Base-by-base conservation (phyloP, 2,797 vertebrate species). In the Clarias platycephalus region DNA sequence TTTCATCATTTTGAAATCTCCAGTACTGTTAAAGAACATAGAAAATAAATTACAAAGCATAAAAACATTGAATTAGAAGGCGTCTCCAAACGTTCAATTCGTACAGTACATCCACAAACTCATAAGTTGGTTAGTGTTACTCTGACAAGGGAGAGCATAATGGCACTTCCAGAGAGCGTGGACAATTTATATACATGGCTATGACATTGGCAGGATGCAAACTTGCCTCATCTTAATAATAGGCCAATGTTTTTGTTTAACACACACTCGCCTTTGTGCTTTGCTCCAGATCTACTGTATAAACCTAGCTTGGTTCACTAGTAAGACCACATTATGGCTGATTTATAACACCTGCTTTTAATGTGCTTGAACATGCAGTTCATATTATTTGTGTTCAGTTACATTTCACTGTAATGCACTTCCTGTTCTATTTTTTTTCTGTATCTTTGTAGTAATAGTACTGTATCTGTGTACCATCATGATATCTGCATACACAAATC, bases 401-500 rank as follows among this genome's bases (percentile, higher is more conserved):
- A 60, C 60, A 31, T 62, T 60, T 16, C 12, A 15, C 57, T 40
- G 31, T 62, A 1, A 60, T 78, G 28, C 0, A 60, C 55, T 24
- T 62, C 55, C 31, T 58, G 55, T 13, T 58, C 10, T 44, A 2
- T 53, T 49, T 53, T 13, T 12, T 34, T 77, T 15, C 55, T 37
- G 31, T 6, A 37, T 3, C 53, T 75, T 58, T 6, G 28, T 22
- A 58, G 53, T 22, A 58, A 58, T 76, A 24, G 18, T 60, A 44
- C 40, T 44, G 40, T 44, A 40, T 22, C 28, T 76, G 22, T 34
- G 28, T 34, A 57, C 57, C 57, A 31, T 1, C 9, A 55, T 12
- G 18, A 31, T 28, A 62, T 77, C 31, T 37, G 57, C 75, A n/a
- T 77, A 60, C 20, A n/a, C 20, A 60, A 77, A 76, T 76, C 28